Evolutionary conservation across 2,797 vertebrate species (phyloP).

Genomic region (Crax fasciolata): DNA sequence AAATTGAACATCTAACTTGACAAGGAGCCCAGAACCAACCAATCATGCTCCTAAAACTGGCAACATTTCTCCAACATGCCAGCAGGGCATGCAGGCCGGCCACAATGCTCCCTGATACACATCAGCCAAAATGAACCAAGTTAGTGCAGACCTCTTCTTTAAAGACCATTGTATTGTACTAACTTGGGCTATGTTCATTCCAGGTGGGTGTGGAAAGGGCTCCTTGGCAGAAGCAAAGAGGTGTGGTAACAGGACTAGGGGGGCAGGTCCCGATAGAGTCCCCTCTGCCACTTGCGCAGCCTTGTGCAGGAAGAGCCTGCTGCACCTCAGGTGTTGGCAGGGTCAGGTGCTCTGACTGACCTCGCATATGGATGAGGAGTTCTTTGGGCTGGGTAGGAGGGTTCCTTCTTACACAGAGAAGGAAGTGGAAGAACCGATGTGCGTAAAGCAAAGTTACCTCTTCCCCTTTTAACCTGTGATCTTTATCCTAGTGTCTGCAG

Average conservation of each 20-base stretch:
- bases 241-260: background rate
- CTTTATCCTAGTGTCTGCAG: background rate
- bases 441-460: constrained; percentile 34
- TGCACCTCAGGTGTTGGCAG: background rate
- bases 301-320: background rate
- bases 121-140: background rate
- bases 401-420: constrained; percentile 30
- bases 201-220: background rate
- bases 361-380: background rate
- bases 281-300: background rate
- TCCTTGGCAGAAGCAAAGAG: background rate
- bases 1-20: background rate
- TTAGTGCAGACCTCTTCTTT: background rate
- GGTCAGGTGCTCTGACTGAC: background rate
- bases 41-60: background rate
- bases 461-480: constrained; percentile 54
- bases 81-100: background rate
- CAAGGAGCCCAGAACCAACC: background rate
- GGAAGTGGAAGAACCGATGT: constrained; percentile 67
- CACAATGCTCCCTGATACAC: background rate
- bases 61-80: background rate
- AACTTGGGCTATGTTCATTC: background rate
- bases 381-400: background rate
- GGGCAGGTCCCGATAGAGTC: background rate
- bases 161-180: background rate